phyloP scores from a whole-genome alignment of 2,888 invertebrate genomes.

The Eurytoma adleriae region DNA sequence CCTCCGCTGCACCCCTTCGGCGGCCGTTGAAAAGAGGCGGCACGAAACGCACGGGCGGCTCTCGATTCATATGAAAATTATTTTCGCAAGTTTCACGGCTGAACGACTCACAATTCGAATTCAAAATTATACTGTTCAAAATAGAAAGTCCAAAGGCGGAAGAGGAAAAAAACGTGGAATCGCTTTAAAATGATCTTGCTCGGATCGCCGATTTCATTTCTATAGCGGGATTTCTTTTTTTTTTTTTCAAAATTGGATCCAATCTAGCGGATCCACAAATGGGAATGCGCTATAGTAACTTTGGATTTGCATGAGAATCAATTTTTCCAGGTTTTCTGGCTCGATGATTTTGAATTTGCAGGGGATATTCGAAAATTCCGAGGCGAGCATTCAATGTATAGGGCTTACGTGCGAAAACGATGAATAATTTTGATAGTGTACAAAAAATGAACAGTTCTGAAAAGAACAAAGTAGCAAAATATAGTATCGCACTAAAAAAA shows the following conservation, averaged over 20 bases:
- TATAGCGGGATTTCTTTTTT: not conserved
- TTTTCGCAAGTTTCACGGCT: not conserved
- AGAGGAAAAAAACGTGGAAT: not conserved
- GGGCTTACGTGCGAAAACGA: no score
- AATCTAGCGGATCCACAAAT: not conserved
- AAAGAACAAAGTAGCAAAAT: not conserved
- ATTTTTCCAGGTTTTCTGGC: slow-evolving; percentile 18
- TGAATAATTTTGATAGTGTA: no score
- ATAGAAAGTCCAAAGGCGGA: slow-evolving; percentile 6
- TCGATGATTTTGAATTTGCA: slow-evolving; percentile 32
- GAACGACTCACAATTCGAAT: not conserved
- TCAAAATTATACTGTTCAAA: slow-evolving; percentile 6
- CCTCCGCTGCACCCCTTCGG: no score
- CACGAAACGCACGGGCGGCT: not conserved
- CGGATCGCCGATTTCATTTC: not conserved
- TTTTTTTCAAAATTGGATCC: slow-evolving; percentile 23
- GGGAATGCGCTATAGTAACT: not conserved
- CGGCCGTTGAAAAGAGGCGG: not conserved
- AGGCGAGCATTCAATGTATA: not conserved
- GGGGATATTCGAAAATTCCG: slow-evolving; percentile 4
- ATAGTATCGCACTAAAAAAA: no score
- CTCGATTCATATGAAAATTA: slow-evolving; percentile 21
- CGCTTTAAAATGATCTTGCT: slow-evolving; percentile 10
- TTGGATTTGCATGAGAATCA: slow-evolving; percentile 34
- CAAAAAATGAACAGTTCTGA: no score